Base-by-base conservation (phyloP, 2,797 vertebrate genomes). In the Bradypodion ventrale region DNA sequence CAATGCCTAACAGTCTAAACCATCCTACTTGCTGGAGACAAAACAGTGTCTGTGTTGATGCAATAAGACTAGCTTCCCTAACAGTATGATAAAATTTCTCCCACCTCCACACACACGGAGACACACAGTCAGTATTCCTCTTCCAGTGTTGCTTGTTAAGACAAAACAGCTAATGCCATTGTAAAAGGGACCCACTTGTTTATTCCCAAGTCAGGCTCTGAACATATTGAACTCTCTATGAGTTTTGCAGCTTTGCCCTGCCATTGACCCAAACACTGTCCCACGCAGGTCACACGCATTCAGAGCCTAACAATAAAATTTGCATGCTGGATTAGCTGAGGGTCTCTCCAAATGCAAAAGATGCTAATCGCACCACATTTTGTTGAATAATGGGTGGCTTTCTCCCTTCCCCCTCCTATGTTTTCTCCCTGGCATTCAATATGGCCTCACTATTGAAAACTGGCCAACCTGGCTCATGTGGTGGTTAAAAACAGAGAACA, bases 161-260 rank as follows among this genome's bases (percentile, higher is more conserved):
- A 85, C 86, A 88, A 89, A 90, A 86, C 66, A 46, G 62, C 68
- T 59, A 84, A 86, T 25, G 80, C 84, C 85, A 82, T 56, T 85
- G 88, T 82, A 5, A 49, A 37, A 35, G 82, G 80, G 74, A 27
- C 7, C 35, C 66, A 4, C 44, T 5, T 1, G 37, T 56, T 77
- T 13, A 7, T 15, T 85, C 4, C 80, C 25, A 32, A 77, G 84
- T 86, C 84, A 75, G 87, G 78, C 84, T 35, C 1, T 59, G 75
- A 83, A 85, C 80, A 68, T 79, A 89, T 56, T 87, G 89, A 40
- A 80, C 87, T 37, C 35, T 79, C 73, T n/a, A 68, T 0, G 89
- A 84, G 88, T 83, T 42, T 81, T 0, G 27, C 5, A 0, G 37
- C 63, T 75, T 75, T 79, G 90, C 89, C 92, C 92, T 44, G 86